Evolutionary conservation across 2,888 invertebrate species (phyloP), one percentile per base, ranked within the genome.

Genomic region (Torymus aiolomorphi): DNA sequence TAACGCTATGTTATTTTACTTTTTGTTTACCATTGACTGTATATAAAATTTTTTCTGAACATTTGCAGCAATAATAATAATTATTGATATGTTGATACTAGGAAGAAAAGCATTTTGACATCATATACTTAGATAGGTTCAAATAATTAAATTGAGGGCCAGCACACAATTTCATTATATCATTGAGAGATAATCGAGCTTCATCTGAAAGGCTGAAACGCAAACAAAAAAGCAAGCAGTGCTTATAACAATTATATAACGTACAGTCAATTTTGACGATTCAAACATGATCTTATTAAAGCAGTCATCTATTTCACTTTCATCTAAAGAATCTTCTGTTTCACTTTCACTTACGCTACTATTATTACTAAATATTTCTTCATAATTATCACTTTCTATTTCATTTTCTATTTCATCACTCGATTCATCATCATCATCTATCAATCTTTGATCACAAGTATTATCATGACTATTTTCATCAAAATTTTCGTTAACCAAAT

Each of bases 61-160:
- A 67, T 67, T 1, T 8, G 14, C n/a, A n/a, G 14, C 69, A 69
- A 69, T 69, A 69, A 16, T 57, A 69, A 31, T 69, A 14, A 16
- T 76, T 62, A 1, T 13, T 56, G 10, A 76, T 70, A 54, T 62
- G 2, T 70, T 70, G 56, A 42, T 70, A 31, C 3, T 62, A 13
- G 1, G 11, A 18, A 13, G 76, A 62, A 54, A 76, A 31, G 42
- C 56, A 70, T 63, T 76, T 24, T 10, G 11, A 10, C 63, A 76
- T 69, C 2, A n/a, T 62, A 42, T 70, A 76, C 14, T 69, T 76
- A 14, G 70, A 70, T 12, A 70, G 14, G 70, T 51, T 76, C 18
- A 67, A 18, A 57, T 61, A 10, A 2, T 31, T 13, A 56, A 76
- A 76, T 2, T 54, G 14, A 13, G 69, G 62, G 1, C 76, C 76